phyloP scores from a whole-genome alignment of 2,113 vertebrate species.

The Salvelinus sp. region DNA sequence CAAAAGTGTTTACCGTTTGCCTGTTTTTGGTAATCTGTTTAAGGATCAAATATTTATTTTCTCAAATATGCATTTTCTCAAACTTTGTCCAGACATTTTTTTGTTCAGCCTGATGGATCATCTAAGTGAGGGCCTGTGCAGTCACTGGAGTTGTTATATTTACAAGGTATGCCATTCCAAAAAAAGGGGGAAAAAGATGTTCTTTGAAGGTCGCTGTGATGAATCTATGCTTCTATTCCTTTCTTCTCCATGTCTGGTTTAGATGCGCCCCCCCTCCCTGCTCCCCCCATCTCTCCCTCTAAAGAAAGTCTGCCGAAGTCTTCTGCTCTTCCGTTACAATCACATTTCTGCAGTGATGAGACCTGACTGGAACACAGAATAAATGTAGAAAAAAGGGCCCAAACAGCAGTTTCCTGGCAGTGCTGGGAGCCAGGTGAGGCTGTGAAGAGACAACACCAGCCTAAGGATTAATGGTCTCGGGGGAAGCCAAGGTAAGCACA shows the following conservation, averaged over 20 bases:
- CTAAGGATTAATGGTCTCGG: conserved; percentile 77
- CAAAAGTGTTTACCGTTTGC: background rate
- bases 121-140: background rate
- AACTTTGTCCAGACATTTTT: background rate
- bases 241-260: conserved; percentile 13
- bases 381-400: conserved; percentile 55
- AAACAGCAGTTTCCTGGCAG: conserved; percentile 69
- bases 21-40: background rate
- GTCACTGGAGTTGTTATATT: background rate
- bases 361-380: conserved; percentile 62
- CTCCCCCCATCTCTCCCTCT: background rate
- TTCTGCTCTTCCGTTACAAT: conserved; percentile 49
- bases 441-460: conserved; percentile 68
- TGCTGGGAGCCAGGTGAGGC: conserved; percentile 62
- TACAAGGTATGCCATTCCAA: background rate
- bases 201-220: conserved; percentile 33
- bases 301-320: conserved; percentile 22
- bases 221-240: conserved; percentile 10
- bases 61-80: background rate
- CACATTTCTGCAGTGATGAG: conserved; percentile 56
- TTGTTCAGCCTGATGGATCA: background rate
- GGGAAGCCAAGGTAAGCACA: conserved; percentile 77
- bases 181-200: background rate
- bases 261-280: conserved; percentile 1
- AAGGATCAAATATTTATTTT: background rate